Evolutionary conservation across 2,797 vertebrate genomes (phyloP), one percentile per base, ranked within the genome.

Genomic region (Sebastes ruberrimus): DNA sequence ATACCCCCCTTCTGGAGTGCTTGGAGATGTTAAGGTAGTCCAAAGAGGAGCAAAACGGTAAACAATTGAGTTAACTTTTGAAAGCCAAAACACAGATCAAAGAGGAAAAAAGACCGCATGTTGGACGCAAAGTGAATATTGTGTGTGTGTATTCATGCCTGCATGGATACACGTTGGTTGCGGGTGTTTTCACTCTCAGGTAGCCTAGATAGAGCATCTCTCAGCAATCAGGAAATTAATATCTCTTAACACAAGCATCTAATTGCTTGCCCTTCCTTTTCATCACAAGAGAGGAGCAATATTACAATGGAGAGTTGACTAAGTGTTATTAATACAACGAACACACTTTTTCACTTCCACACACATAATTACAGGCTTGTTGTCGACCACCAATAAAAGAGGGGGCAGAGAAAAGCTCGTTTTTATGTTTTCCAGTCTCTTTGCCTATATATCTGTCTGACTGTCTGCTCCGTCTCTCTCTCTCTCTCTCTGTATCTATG

Each of bases 21-120:
- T 74, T 72, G 56, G 57, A n/a, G 20, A 80, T 86, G 81, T 80
- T 81, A 77, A 80, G 84, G 72, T 89, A 74, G 83, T 89, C 84
- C 68, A 86, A 87, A 90, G 81, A 90, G 78, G 59, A 89, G 75
- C 67, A 80, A 85, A 88, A 83, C 27, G 33, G 75, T 78, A 83
- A 89, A 88, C 86, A 82, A 83, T 85, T 74, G 78, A 76, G 70
- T 79, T 75, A 75, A 83, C 59, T 85, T 92, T 72, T 89, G 68
- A 88, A 87, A 71, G 84, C 89, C 82, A 84, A 65, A 60, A 46
- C 27, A 56, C 46, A 60, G 71, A 85, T 92, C 78, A 92, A 81
- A 80, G 67, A n/a, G 33, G 22, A 66, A 30, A 71, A 9, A 20
- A 71, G 74, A 46, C 23, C 1, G 1, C 38, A 62, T 71, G 66